Conservation (phyloP, 2,888 invertebrate species). For the Pristionchus japonicus region DNA sequence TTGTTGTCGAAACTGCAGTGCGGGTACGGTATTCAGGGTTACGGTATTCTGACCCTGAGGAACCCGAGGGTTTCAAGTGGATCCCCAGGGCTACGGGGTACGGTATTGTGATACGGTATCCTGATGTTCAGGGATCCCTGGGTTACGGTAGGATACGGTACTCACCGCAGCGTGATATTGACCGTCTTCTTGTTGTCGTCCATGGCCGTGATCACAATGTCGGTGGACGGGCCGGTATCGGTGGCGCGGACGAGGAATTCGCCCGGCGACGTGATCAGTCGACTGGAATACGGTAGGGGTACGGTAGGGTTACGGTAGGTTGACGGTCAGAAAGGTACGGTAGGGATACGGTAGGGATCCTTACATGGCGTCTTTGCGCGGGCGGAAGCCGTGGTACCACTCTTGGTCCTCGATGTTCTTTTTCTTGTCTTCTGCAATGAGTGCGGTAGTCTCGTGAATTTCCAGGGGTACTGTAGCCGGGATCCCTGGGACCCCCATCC, state of each 20-base stretch:
- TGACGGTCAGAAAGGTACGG: neutral
- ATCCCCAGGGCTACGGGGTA: neutral
- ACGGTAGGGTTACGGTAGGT: neutral
- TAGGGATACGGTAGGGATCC: conserved; percentile 28
- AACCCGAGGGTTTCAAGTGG: neutral
- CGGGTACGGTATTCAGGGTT: neutral
- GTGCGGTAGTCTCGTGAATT: neutral
- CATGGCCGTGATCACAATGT: neutral
- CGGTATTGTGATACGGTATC: neutral
- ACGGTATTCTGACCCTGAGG: neutral
- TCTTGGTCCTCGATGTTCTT: conserved; percentile 54
- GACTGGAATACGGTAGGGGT: neutral
- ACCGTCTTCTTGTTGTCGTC: conserved; percentile 26
- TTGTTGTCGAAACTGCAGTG: neutral
- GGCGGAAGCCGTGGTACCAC: conserved; percentile 60
- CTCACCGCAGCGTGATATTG: conserved; percentile 47
- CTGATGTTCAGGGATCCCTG: neutral
- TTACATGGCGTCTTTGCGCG: conserved; percentile 57
- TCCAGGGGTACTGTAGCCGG: neutral
- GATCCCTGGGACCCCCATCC: too few species aligned
- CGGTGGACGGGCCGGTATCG: neutral
- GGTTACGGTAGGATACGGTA: neutral
- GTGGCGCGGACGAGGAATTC: neutral
- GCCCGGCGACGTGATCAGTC: neutral
- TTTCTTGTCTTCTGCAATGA: neutral